Evolutionary conservation across 2,888 invertebrate genomes (phyloP).

Genomic region (Hyposoter didymator): DNA sequence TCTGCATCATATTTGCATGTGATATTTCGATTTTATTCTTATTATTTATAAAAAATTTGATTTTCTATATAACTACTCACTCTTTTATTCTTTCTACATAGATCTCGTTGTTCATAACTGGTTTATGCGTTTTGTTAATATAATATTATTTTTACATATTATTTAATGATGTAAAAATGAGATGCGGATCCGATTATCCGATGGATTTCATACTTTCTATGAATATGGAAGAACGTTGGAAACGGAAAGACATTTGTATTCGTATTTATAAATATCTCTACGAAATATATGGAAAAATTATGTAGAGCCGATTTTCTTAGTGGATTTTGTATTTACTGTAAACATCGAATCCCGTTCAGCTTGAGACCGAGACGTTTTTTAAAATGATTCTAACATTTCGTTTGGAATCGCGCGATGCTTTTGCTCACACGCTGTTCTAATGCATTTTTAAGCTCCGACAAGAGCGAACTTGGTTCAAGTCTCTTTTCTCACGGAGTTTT

Average conservation of each 20-base stretch:
- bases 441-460: constrained; percentile 28
- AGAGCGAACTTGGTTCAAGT: constrained; percentile 19
- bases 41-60: not conserved
- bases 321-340: not conserved
- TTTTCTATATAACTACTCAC: not conserved
- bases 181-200: not conserved
- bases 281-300: constrained; percentile 3
- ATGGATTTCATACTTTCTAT: constrained; percentile 2
- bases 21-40: not conserved
- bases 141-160: not conserved
- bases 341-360: not conserved
- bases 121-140: not conserved
- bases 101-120: not conserved
- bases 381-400: not conserved
- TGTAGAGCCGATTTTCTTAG: constrained; percentile 9
- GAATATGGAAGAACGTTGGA: constrained; percentile 4
- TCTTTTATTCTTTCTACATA: not conserved
- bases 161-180: not conserved
- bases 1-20: not conserved
- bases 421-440: not conserved
- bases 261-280: not conserved
- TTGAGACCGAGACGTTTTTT: not conserved
- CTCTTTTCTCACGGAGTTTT: not conserved
- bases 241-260: not conserved
- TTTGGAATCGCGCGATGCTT: not conserved